Conservation (phyloP, 2,113 vertebrate genomes). For the Myrmophylax atrothorax region DNA sequence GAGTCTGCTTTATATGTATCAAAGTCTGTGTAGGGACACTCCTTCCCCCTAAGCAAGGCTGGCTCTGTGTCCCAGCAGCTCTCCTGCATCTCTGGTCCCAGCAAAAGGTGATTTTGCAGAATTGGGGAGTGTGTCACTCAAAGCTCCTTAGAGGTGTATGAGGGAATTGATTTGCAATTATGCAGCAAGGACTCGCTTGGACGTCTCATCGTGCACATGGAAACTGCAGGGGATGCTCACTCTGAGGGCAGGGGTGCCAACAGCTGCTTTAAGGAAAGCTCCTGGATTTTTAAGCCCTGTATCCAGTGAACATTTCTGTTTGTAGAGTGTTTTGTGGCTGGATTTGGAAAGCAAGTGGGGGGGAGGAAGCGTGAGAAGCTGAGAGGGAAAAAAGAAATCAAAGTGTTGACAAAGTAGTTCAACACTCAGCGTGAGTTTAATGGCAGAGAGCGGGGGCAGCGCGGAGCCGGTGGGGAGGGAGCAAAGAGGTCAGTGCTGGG, state of each 20-base stretch:
- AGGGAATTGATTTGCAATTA: rapidly evolving
- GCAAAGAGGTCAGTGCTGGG: not conserved
- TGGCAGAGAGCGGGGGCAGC: not conserved
- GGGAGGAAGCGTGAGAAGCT: not conserved
- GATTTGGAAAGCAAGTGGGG: not conserved
- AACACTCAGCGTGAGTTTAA: not conserved
- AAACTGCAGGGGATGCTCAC: not conserved
- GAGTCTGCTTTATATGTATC: not conserved
- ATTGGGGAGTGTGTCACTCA: not conserved
- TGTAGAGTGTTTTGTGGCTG: not conserved
- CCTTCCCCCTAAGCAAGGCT: rapidly evolving
- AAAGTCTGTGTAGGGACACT: not conserved
- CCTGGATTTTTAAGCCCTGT: rapidly evolving
- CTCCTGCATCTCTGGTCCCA: not conserved
- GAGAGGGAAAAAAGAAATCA: not conserved
- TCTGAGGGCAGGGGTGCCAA: not conserved
- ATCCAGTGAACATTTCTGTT: not conserved
- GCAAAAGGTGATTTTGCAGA: not conserved
- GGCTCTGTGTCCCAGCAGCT: not conserved
- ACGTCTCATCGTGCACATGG: rapidly evolving
- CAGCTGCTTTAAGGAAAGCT: not conserved
- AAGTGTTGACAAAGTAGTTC: not conserved
- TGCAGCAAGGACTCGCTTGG: not conserved
- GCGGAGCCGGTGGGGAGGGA: not conserved
- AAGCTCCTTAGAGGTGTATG: not conserved